Evolutionary conservation across 92 coral and sea anemone genomes (phyloP), one percentile per base, ranked within the genome.

Genomic region (Epizoanthus ramosus): DNA sequence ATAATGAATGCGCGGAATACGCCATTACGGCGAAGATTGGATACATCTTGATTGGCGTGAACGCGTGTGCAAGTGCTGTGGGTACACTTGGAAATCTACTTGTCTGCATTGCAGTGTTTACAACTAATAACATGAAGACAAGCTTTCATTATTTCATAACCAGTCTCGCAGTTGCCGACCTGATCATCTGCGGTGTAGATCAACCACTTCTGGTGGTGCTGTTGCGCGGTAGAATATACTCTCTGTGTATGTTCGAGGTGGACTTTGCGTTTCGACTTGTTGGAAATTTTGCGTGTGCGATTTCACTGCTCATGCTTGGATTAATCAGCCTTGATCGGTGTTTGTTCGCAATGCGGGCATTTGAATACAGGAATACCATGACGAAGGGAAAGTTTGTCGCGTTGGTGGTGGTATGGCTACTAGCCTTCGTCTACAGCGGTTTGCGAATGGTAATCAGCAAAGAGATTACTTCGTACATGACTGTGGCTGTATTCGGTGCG

Each of bases 291-390:
- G 92, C 95, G 0, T 90, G 94, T 70, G 87, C 95, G 0, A 89
- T 84, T 37, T 91, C 98, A 6, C 71, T 89, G 4, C 70, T 95
- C 67, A 85, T 87, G 23, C 74, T 93, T 8, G 83, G 86, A 0
- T 89, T 86, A 37, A 95, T 95, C 25, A 93, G 95, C 16, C 31
- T 91, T 5, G 98, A 95, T 76, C 84, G 98, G 25, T 91, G 97
- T 68, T 87, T 95, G 59, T 87, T 89, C 52, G 94, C 90, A 0
- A 63, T 77, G 1, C 83, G 74, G 10, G 87, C 89, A 1, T 80
- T 92, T 77, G 81, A 80, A 56, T 93, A 93, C 83, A 90, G 74
- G 58, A 87, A 91, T 14, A 88, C 88, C 2, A 91, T 93, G 73
- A 92, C 98, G 0, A 43, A 17, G 71, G 71, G 89, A 67, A 95